Percentiles rank a stretch among this genome's conserved stretches.
Evolutionary conservation across 2,113 vertebrate genomes (phyloP).

Genomic region (Hucho hucho): DNA sequence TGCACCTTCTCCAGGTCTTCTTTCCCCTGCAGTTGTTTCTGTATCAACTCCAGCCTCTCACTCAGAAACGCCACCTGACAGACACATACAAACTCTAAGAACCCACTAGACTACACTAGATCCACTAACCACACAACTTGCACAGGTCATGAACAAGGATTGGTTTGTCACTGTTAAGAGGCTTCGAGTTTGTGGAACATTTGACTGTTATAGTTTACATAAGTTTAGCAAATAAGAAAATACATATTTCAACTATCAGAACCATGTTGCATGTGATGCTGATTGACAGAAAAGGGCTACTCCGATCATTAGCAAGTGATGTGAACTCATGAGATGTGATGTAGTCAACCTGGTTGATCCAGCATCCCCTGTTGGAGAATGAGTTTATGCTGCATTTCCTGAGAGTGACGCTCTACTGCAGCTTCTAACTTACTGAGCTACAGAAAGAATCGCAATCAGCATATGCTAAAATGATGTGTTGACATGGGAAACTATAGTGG

Average conservation of each 20-base stretch:
- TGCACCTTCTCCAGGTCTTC: slow-evolving; percentile 26
- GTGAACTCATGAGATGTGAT: not conserved
- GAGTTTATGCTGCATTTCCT: slow-evolving; percentile 76
- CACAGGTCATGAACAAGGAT: too few species aligned
- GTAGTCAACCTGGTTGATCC: slow-evolving; percentile 75
- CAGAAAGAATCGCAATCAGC: slow-evolving; percentile 20
- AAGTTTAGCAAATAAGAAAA: too few species aligned
- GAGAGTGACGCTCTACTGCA: slow-evolving; percentile 69
- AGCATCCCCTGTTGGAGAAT: slow-evolving; percentile 69
- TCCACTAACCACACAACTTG: too few species aligned
- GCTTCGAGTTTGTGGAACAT: too few species aligned
- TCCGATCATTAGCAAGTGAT: not conserved
- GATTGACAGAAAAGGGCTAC: too few species aligned
- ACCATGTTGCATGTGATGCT: too few species aligned
- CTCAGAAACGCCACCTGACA: slow-evolving; percentile 27
- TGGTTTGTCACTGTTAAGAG: too few species aligned
- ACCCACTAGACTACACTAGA: not conserved
- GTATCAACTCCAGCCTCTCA: slow-evolving; percentile 25
- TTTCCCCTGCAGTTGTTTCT: slow-evolving; percentile 23
- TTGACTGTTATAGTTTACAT: too few species aligned
- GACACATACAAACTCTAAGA: not conserved
- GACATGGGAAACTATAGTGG: not conserved
- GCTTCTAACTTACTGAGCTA: slow-evolving; percentile 78
- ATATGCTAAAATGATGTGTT: not conserved
- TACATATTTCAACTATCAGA: too few species aligned